Conservation (phyloP, 2,888 invertebrate species). For the Parochlus steinenii region DNA sequence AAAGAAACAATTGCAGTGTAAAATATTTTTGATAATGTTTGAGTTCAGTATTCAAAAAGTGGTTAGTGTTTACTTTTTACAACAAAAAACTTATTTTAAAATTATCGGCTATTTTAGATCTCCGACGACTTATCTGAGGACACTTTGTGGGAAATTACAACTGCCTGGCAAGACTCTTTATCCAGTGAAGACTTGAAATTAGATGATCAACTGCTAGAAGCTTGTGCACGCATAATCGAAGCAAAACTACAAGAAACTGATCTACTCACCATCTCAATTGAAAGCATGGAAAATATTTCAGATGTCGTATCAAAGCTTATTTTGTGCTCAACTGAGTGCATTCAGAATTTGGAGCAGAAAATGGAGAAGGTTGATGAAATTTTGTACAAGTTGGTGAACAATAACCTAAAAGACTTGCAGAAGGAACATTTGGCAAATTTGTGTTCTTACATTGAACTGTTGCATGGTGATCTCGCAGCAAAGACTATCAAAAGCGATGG, state of each 20-base stretch:
- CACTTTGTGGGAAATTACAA: slow-evolving; percentile 37
- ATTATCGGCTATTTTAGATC: not conserved
- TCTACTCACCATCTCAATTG: slow-evolving; percentile 4
- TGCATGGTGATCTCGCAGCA: slow-evolving; percentile 15
- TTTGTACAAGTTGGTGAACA: slow-evolving; percentile 14
- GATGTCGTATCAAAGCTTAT: slow-evolving; percentile 18
- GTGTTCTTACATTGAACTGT: slow-evolving; percentile 20
- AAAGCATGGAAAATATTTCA: slow-evolving; percentile 10
- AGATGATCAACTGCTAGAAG: slow-evolving; percentile 18
- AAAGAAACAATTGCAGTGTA: slow-evolving; percentile 25
- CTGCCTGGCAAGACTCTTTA: slow-evolving; percentile 40
- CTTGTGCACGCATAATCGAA: slow-evolving; percentile 9
- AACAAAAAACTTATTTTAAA: not conserved
- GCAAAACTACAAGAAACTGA: not conserved
- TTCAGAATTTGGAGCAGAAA: slow-evolving; percentile 18
- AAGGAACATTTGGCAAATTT: slow-evolving; percentile 17
- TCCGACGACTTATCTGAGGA: slow-evolving; percentile 27
- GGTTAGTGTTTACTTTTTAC: slow-evolving; percentile 14
- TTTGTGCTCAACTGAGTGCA: slow-evolving; percentile 24
- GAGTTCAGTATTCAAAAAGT: slow-evolving; percentile 29
- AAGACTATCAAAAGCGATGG: slow-evolving; percentile 13
- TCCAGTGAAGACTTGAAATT: slow-evolving; percentile 24
- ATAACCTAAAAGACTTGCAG: slow-evolving; percentile 12
- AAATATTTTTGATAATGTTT: slow-evolving; percentile 32
- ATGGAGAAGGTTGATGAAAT: slow-evolving; percentile 19